phyloP scores from a whole-genome alignment of 64 coral and sea anemone species.

The Trachythela sp. region DNA sequence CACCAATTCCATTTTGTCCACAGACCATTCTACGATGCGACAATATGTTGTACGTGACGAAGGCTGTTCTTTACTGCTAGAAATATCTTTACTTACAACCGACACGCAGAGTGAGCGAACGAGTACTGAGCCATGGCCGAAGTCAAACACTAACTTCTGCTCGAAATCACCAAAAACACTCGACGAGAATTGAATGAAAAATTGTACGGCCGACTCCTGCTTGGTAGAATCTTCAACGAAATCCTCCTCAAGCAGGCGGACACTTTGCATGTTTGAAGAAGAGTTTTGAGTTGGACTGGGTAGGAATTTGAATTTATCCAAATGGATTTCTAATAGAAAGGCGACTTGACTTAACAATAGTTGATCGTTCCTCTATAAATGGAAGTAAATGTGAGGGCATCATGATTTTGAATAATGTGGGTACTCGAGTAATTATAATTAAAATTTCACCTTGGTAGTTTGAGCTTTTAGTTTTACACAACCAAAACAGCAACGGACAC shows the following conservation, averaged over 20 bases:
- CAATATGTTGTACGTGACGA: not conserved
- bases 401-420: not conserved
- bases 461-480: too few relatives aligned
- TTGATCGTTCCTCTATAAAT: not conserved
- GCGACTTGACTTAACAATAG: not conserved
- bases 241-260: not conserved
- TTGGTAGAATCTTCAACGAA: not conserved
- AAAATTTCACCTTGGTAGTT: too few relatives aligned
- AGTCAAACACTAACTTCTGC: not conserved
- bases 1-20: not conserved
- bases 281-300: not conserved
- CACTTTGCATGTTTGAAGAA: not conserved
- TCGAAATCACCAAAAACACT: constrained; percentile 13
- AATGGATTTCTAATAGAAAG: not conserved
- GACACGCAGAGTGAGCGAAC: not conserved
- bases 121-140: not conserved
- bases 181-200: not conserved
- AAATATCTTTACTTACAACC: not conserved
- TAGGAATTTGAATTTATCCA: constrained; percentile 1
- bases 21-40: not conserved
- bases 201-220: not conserved
- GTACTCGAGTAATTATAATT: too few relatives aligned
- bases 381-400: not conserved
- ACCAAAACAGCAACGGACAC: too few relatives aligned
- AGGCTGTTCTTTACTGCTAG: not conserved